Percentiles rank a stretch among this genome's conserved stretches.
Conservation (phyloP, 2,113 vertebrate genomes). For the Phoenicopterus ruber region DNA sequence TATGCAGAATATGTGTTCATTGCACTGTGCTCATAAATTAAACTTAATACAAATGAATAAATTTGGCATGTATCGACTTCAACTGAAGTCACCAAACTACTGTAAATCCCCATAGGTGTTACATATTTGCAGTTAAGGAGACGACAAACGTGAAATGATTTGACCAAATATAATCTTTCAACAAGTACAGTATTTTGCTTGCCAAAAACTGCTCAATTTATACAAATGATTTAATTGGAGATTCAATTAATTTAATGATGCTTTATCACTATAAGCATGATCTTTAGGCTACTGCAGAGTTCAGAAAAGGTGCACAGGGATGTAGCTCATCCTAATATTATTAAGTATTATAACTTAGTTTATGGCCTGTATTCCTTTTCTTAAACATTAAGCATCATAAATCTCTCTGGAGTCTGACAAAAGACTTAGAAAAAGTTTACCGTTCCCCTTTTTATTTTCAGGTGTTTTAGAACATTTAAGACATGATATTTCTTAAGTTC, state of each 20-base stretch:
- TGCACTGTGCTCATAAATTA: neutral
- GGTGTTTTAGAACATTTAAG: neutral
- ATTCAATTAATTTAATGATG: neutral
- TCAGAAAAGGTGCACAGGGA: neutral
- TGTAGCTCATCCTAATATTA: neutral
- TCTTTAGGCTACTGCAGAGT: neutral
- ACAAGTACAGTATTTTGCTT: neutral
- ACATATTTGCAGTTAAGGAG: neutral
- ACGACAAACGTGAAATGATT: neutral
- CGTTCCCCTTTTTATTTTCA: neutral
- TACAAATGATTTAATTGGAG: neutral
- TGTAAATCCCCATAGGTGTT: neutral
- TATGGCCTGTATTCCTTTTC: neutral
- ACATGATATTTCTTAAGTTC: neutral
- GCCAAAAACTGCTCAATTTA: neutral
- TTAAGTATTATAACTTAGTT: neutral
- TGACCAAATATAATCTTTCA: neutral
- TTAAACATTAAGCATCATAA: neutral
- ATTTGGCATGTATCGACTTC: neutral
- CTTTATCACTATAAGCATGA: neutral
- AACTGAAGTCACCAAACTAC: neutral
- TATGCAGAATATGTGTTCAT: neutral
- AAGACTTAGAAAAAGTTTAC: neutral
- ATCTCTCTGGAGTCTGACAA: neutral
- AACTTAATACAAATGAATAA: neutral